Percentiles rank a stretch among this genome's conserved stretches.
These are phyloP conservation scores for Caenorhabditis plicata DNA, from an alignment of 2,888 invertebrate genomes.

Conservation along the genomic window DNA sequence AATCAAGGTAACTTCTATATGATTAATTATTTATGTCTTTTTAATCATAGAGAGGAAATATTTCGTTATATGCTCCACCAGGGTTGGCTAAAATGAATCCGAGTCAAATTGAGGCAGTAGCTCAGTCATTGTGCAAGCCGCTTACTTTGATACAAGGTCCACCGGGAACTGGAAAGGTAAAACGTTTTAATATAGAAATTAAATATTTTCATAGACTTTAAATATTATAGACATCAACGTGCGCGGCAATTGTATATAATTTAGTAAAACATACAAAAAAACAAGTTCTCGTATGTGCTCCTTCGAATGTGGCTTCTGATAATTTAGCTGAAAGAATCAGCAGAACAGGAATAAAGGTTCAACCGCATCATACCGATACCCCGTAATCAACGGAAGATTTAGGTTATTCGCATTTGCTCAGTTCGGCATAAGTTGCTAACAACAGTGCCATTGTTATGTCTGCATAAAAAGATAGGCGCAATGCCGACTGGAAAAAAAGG, in stretches of 20 bases:
- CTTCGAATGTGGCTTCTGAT: conserved; percentile 98
- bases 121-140: conserved; percentile 92
- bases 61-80: conserved; percentile 80
- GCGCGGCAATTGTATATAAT: conserved; percentile 97
- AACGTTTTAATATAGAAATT: neutral
- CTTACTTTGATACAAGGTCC: conserved; percentile 88
- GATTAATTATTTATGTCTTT: too few species aligned
- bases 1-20: too few species aligned
- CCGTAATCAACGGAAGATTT: neutral
- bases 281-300: conserved; percentile 90
- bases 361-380: neutral
- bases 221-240: conserved; percentile 83
- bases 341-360: conserved; percentile 85
- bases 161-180: conserved; percentile 50
- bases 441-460: conserved; percentile 89
- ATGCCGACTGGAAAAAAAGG: conserved; percentile 96
- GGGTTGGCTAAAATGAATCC: conserved; percentile 95
- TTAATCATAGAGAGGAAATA: too few species aligned
- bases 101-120: conserved; percentile 96
- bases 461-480: conserved; percentile 94
- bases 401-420: conserved; percentile 84
- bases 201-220: neutral
- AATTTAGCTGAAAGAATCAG: conserved; percentile 98
- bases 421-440: conserved; percentile 97
- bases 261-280: conserved; percentile 79